Evolutionary conservation across 2,888 invertebrate species (phyloP), one percentile per base, ranked within the genome.

Genomic region (Muschampia staudingeri): DNA sequence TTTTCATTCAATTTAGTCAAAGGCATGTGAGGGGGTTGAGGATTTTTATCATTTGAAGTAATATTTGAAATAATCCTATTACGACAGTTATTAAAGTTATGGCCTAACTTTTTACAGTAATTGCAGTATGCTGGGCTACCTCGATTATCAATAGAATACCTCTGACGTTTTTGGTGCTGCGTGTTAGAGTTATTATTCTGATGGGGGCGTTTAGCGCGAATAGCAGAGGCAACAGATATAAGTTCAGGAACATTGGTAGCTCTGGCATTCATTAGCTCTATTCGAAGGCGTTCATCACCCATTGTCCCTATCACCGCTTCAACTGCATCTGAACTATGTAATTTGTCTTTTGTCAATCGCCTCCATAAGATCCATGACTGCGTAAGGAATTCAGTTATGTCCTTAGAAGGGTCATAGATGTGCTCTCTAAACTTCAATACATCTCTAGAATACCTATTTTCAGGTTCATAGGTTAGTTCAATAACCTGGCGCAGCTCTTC

Each of bases 381-480:
- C 16, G 90, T 88, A n/a, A 91, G 56, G 67, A 87, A 91, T 25
- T 91, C 84, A 0, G 89, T 73, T 12, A 90, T 88, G 34, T 89
- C 87, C 40, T 89, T 88, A 1, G 85, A 76, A 12, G 37, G 12
- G 37, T 89, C 88, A 14, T 88, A 90, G 42, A 3, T n/a, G 80
- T 90, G 89, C 71, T 90, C 89, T 48, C 88, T 78, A 72, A 90
- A 90, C 4, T 65, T 77, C 0, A 88, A 1, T 6, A 91, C 78
- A 40, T 90, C 91, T 0, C 89, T 85, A 0, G 89, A 90, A 73
- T 91, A 91, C 3, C 90, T 61, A 40, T 82, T 89, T 78, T 91
- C 90, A 0, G 89, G 90, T 78, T 90, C 89, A 81, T 89, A 90
- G 0, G 86, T 87, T 0, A 71, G 78, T 1, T 80, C 79, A 6